Conservation (phyloP, 2,888 invertebrate species). For the Drosophila neutralis region DNA sequence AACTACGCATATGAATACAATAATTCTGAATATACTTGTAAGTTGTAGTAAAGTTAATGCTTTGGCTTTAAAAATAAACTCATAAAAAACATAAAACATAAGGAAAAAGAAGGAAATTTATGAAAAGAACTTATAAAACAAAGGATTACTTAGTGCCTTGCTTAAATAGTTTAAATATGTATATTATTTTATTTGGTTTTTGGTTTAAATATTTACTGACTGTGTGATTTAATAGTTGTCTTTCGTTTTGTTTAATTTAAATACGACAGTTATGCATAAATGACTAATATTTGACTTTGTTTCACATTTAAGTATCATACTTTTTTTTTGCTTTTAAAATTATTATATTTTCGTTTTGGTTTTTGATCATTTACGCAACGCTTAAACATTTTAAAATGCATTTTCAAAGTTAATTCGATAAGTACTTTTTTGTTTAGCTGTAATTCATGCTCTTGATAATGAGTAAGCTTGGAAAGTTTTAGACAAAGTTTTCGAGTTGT, state of each 20-base stretch:
- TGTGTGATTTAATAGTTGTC: slow-evolving; percentile 46
- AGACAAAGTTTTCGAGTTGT: slow-evolving; percentile 63
- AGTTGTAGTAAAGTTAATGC: slow-evolving; percentile 51
- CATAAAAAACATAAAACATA: background rate
- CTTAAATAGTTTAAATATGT: slow-evolving; percentile 51
- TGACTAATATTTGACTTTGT: slow-evolving; percentile 70
- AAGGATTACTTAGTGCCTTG: slow-evolving; percentile 33
- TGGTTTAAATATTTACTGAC: slow-evolving; percentile 61
- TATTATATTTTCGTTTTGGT: slow-evolving; percentile 29
- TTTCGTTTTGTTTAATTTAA: slow-evolving; percentile 59
- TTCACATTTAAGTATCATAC: slow-evolving; percentile 46
- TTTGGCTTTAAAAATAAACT: slow-evolving; percentile 23
- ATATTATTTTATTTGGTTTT: slow-evolving; percentile 41
- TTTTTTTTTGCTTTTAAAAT: slow-evolving; percentile 48
- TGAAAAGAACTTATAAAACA: slow-evolving; percentile 17
- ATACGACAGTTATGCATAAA: slow-evolving; percentile 82
- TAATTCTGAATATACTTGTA: slow-evolving; percentile 69
- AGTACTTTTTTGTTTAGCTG: slow-evolving; percentile 29
- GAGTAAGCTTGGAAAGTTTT: slow-evolving; percentile 63
- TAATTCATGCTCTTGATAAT: slow-evolving; percentile 34
- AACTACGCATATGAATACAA: slow-evolving; percentile 79
- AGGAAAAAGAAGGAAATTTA: slow-evolving; percentile 2
- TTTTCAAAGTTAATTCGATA: slow-evolving; percentile 72
- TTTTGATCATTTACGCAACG: slow-evolving; percentile 64
- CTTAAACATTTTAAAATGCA: slow-evolving; percentile 82